A percentile compares a stretch with the other conserved stretches of the same genome.
These are phyloP conservation scores for Ammodytes dubius DNA, from an alignment of 2,113 vertebrate species.

Conservation along the genomic window DNA sequence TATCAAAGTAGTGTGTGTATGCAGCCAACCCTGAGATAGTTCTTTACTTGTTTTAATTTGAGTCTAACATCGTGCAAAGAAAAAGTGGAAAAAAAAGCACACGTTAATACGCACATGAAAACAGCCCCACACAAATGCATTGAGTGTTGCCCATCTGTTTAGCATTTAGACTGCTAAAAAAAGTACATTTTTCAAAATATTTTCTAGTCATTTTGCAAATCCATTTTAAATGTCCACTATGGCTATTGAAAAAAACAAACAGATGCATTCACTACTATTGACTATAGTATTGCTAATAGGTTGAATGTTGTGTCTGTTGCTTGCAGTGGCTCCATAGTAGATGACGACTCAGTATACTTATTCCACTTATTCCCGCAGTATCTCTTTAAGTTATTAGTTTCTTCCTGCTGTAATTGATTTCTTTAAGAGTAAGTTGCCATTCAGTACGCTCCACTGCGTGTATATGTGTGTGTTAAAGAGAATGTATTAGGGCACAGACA, in stretches of 20 bases:
- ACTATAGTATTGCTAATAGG: neutral
- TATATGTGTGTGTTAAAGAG: conserved; percentile 41
- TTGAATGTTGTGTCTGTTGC: neutral
- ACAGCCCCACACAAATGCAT: neutral
- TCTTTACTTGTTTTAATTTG: no score
- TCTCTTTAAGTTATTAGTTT: conserved; percentile 41
- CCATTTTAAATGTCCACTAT: neutral
- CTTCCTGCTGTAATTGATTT: conserved; percentile 64
- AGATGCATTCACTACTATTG: neutral
- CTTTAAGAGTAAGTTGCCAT: conserved; percentile 74
- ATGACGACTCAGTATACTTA: conserved; percentile 20
- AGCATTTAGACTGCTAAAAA: neutral
- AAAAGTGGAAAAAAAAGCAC: no score
- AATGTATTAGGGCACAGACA: conserved; percentile 54
- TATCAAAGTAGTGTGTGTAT: neutral
- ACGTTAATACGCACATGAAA: neutral
- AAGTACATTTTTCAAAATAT: no score
- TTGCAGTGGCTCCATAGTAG: neutral
- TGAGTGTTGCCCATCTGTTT: no score
- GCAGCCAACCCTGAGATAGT: neutral
- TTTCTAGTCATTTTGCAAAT: neutral
- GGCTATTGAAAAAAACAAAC: neutral
- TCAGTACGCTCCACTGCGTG: conserved; percentile 14
- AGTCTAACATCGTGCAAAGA: no score
- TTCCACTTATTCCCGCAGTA: conserved; percentile 8